A percentile compares a stretch with the other conserved stretches of the same genome.
phyloP scores from a whole-genome alignment of 2,113 vertebrate genomes.

The Fregata magnificens region DNA sequence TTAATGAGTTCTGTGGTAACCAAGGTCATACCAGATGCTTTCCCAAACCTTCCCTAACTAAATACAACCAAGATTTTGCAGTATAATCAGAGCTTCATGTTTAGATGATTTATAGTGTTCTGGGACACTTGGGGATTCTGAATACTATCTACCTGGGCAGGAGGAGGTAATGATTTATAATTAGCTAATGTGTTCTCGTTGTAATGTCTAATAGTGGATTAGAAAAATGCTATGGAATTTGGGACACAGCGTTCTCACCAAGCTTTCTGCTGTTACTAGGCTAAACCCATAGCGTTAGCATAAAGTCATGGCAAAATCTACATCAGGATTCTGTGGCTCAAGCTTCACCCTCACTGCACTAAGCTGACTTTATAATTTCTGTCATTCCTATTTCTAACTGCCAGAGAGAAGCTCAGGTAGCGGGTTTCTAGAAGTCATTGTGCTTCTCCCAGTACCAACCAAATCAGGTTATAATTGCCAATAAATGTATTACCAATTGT shows the following conservation, averaged over 20 bases:
- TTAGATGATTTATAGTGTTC: constrained; percentile 1
- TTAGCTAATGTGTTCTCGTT: constrained; percentile 26
- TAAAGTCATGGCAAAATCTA: background rate
- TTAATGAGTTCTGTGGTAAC: constrained; percentile 11
- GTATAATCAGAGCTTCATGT: background rate
- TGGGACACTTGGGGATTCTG: background rate
- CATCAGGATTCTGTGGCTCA: background rate
- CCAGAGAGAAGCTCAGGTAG: background rate
- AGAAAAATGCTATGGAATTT: constrained; percentile 1
- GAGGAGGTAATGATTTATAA: constrained; percentile 24
- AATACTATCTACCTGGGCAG: background rate
- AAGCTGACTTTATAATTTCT: background rate
- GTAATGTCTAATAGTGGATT: background rate
- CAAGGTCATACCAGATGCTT: background rate
- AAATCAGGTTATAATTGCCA: background rate
- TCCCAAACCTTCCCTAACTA: background rate
- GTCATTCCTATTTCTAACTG: background rate
- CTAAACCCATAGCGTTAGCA: background rate
- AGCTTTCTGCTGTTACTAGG: background rate
- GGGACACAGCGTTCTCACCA: background rate
- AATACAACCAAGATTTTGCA: background rate
- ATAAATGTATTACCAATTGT: background rate
- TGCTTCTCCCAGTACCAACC: background rate
- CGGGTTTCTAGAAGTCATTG: background rate
- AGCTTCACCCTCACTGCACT: background rate